Percentiles rank a stretch among this genome's conserved stretches.
Conservation (phyloP, 2,888 invertebrate genomes). For the Pterostichus madidus region DNA sequence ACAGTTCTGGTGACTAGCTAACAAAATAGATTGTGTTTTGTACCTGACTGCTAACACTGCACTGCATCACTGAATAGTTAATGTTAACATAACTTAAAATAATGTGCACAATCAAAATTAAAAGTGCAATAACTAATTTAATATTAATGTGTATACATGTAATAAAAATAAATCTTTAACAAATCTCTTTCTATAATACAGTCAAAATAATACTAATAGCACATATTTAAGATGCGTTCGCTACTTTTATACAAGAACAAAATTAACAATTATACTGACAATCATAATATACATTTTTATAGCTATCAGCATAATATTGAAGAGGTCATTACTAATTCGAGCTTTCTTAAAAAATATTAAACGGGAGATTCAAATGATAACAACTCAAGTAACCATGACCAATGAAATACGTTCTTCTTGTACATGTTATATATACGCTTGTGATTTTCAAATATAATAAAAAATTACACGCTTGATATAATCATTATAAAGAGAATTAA, state of each 20-base stretch:
- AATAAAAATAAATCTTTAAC: slow-evolving; percentile 50
- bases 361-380: background rate
- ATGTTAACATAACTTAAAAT: slow-evolving; percentile 1
- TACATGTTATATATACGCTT: background rate
- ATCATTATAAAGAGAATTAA: slow-evolving; percentile 13
- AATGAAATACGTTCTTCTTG: slow-evolving; percentile 22
- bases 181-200: slow-evolving; percentile 32
- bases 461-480: slow-evolving; percentile 2
- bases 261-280: slow-evolving; percentile 9
- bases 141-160: slow-evolving; percentile 34
- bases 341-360: slow-evolving; percentile 5
- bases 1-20: slow-evolving; percentile 57
- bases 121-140: slow-evolving; percentile 12
- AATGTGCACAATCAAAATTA: slow-evolving; percentile 26
- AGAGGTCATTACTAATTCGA: slow-evolving; percentile 14
- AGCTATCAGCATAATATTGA: slow-evolving; percentile 9
- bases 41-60: slow-evolving; percentile 21
- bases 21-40: slow-evolving; percentile 53
- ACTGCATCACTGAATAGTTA: background rate
- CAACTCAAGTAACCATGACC: background rate
- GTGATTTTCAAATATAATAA: background rate
- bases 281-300: background rate
- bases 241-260: slow-evolving; percentile 6
- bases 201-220: slow-evolving; percentile 39
- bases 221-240: background rate